Evolutionary conservation across 2,888 invertebrate genomes (phyloP).

Genomic region (Agriopis leucophaearia): DNA sequence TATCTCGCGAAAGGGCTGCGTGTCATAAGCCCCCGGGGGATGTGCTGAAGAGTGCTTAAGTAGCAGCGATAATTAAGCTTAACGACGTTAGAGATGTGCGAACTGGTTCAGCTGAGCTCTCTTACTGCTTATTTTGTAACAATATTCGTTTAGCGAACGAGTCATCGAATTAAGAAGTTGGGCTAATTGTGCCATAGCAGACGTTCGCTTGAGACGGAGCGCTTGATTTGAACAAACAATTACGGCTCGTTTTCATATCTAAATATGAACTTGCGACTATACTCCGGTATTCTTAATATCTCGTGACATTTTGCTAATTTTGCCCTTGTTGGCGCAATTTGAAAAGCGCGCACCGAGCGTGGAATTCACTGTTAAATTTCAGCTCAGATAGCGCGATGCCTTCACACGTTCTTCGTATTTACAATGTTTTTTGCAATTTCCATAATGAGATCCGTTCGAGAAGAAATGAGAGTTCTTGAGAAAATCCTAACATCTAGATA

Average conservation of each 20-base stretch:
- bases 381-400: slow-evolving; percentile 46
- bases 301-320: slow-evolving; percentile 43
- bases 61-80: slow-evolving; percentile 79
- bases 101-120: slow-evolving; percentile 74
- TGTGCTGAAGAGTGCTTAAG: slow-evolving; percentile 63
- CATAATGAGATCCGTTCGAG: slow-evolving; percentile 44
- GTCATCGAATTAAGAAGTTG: slow-evolving; percentile 75
- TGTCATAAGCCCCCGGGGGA: slow-evolving; percentile 50
- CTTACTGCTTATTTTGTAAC: slow-evolving; percentile 78
- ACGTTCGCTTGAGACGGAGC: slow-evolving; percentile 48
- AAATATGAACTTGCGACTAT: slow-evolving; percentile 48
- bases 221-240: slow-evolving; percentile 63
- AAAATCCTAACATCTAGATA: slow-evolving; percentile 37
- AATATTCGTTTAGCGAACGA: slow-evolving; percentile 73
- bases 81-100: slow-evolving; percentile 77
- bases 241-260: slow-evolving; percentile 53
- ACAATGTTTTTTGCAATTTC: slow-evolving; percentile 44
- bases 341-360: slow-evolving; percentile 42
- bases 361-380: slow-evolving; percentile 44
- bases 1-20: slow-evolving; percentile 47
- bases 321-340: slow-evolving; percentile 42
- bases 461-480: slow-evolving; percentile 47
- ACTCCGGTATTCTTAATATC: slow-evolving; percentile 37
- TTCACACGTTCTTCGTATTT: slow-evolving; percentile 42
- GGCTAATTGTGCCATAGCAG: slow-evolving; percentile 64